Conservation (phyloP, 1,140 invertebrate species). For the Trachymyrmex cornetzi region DNA sequence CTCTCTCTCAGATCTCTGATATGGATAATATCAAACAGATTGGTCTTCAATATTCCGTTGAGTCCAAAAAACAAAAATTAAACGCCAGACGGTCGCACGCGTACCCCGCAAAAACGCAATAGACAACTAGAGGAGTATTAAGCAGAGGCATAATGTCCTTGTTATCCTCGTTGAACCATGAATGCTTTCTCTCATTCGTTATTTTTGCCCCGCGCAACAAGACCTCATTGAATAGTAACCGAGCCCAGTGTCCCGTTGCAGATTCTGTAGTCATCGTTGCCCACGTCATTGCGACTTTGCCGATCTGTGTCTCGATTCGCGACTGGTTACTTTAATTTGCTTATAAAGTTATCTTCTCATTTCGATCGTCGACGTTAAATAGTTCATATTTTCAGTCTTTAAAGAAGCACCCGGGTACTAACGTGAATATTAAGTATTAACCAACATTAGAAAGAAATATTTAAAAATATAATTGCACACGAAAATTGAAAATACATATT, state of each 20-base stretch:
- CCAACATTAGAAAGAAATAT: neutral
- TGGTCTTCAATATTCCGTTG: neutral
- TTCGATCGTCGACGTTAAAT: neutral
- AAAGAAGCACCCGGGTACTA: neutral
- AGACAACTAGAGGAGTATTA: constrained; percentile 46
- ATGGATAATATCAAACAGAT: constrained; percentile 17
- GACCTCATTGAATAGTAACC: constrained; percentile 62
- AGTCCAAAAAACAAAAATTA: neutral
- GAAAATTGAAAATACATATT: neutral
- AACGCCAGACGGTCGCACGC: constrained; percentile 3
- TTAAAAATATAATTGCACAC: neutral
- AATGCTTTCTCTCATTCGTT: constrained; percentile 64
- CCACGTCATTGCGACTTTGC: constrained; percentile 52
- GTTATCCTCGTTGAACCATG: constrained; percentile 63
- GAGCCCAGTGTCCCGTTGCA: constrained; percentile 60
- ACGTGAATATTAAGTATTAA: neutral
- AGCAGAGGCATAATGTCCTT: constrained; percentile 57
- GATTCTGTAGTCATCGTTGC: constrained; percentile 58
- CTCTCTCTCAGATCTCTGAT: neutral
- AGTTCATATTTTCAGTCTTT: neutral
- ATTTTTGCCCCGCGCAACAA: constrained; percentile 55
- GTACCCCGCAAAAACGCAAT: constrained; percentile 41
- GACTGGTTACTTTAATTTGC: constrained; percentile 26
- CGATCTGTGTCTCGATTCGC: neutral
- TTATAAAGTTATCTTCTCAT: constrained; percentile 10